phyloP scores from a whole-genome alignment of 1,140 invertebrate species.

The Dreissena polymorpha region DNA sequence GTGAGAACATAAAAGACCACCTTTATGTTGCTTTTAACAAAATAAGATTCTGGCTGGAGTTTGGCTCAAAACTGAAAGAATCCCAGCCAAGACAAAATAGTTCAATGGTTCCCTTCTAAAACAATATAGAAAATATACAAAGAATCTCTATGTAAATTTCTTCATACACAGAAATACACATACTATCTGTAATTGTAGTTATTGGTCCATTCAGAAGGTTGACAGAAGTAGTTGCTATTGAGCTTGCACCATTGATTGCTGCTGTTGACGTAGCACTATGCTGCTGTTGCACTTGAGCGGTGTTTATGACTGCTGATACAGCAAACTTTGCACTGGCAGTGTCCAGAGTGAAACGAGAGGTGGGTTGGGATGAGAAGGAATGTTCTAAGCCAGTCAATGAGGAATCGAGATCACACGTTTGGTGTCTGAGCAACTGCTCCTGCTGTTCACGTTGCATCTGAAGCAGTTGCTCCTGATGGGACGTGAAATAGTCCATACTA shows the following conservation, averaged over 20 bases:
- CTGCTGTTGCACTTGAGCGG: conserved; percentile 66
- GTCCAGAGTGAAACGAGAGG: conserved; percentile 79
- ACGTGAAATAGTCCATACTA: conserved; percentile 78
- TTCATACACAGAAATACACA: not conserved
- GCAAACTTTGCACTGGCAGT: conserved; percentile 79
- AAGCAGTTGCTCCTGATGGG: conserved; percentile 78
- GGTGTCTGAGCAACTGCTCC: conserved; percentile 71
- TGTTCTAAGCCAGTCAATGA: conserved; percentile 70
- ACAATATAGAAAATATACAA: too few species aligned
- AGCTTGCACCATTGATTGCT: conserved; percentile 60
- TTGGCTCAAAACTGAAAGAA: not conserved
- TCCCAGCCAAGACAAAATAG: not conserved
- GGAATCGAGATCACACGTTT: conserved; percentile 63
- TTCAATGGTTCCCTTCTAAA: not conserved
- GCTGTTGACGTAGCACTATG: conserved; percentile 57
- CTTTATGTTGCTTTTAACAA: too few species aligned
- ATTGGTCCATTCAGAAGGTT: conserved; percentile 59
- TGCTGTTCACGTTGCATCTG: conserved; percentile 80
- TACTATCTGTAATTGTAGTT: conserved; percentile 49
- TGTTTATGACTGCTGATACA: conserved; percentile 77
- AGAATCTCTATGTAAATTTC: too few species aligned
- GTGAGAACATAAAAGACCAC: too few species aligned
- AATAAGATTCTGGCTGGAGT: too few species aligned
- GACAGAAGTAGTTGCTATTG: conserved; percentile 51
- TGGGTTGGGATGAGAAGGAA: conserved; percentile 77